phyloP scores from a whole-genome alignment of 2,113 vertebrate species.

The Lophotis ruficrista region DNA sequence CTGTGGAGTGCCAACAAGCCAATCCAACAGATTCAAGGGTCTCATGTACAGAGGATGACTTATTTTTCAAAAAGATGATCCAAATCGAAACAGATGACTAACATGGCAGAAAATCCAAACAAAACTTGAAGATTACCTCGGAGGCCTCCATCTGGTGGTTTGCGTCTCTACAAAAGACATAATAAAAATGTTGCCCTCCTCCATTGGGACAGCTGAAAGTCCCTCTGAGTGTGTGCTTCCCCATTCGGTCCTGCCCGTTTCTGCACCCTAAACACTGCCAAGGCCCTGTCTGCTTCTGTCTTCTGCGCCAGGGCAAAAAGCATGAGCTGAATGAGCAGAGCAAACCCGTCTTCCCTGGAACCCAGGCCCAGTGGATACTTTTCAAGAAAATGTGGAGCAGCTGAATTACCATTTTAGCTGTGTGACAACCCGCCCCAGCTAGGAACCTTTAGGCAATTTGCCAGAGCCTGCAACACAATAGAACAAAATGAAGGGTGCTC shows the following conservation, averaged over 20 bases:
- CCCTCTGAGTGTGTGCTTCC: background rate
- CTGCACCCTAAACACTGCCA: background rate
- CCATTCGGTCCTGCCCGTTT: background rate
- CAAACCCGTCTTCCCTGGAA: background rate
- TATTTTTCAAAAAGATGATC: background rate
- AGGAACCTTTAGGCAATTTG: background rate
- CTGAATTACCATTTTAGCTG: background rate
- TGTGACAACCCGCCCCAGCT: background rate
- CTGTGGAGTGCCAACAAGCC: background rate
- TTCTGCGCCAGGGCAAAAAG: background rate
- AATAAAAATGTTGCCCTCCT: background rate
- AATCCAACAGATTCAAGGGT: background rate
- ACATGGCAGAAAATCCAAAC: background rate
- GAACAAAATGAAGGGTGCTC: background rate
- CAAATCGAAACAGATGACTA: background rate
- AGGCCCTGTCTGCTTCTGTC: background rate
- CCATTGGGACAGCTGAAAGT: background rate
- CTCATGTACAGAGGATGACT: background rate
- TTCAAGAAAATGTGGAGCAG: background rate
- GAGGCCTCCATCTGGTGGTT: background rate
- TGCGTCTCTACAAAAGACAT: background rate
- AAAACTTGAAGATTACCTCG: background rate
- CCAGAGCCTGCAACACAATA: background rate
- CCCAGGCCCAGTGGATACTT: background rate
- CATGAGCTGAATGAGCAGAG: background rate